Evolutionary conservation across 2,113 vertebrate genomes (phyloP).

Genomic region (Cavia porcellus): DNA sequence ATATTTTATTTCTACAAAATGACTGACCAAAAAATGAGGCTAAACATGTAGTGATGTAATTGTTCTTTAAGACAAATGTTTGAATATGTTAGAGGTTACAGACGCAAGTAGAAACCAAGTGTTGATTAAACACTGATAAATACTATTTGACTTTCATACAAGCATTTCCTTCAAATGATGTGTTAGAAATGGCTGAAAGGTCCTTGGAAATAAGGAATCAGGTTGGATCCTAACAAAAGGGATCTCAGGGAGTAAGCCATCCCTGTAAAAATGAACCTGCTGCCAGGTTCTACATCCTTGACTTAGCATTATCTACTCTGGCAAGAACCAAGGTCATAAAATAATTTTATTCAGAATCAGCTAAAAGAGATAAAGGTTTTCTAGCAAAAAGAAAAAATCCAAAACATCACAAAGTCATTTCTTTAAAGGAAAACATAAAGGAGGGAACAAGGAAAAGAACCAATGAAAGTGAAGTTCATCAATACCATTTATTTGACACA

Average conservation of each 20-base stretch:
- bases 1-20: neutral
- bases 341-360: neutral
- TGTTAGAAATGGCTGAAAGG: too few species aligned
- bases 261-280: neutral
- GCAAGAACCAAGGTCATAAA: neutral
- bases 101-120: neutral
- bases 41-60: neutral
- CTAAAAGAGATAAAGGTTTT: neutral
- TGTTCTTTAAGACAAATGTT: neutral
- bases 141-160: neutral
- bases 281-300: neutral
- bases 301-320: neutral
- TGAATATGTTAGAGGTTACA: neutral
- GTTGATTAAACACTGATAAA: neutral
- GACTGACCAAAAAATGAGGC: neutral
- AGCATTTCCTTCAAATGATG: neutral
- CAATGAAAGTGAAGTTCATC: neutral
- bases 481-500: constrained; percentile 75
- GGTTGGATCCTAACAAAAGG: neutral
- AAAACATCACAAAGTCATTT: neutral
- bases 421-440: neutral
- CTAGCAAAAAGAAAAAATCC: neutral
- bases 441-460: neutral
- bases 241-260: neutral
- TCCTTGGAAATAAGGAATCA: neutral